Evolutionary conservation across 2,888 invertebrate genomes (phyloP), one percentile per base, ranked within the genome.

Genomic region (Drosophila nigricruria): DNA sequence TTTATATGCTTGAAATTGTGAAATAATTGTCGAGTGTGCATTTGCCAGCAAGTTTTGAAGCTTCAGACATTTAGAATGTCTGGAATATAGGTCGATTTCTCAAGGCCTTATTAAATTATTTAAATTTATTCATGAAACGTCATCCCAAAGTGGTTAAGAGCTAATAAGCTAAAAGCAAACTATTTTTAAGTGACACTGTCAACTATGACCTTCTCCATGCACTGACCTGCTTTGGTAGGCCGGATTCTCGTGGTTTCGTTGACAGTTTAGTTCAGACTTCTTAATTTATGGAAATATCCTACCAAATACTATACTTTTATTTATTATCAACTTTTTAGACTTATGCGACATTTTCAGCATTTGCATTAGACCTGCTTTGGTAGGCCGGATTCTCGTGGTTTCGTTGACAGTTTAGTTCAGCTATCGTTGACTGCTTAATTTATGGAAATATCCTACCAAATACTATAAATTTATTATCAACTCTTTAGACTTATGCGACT

Each of bases 81-180:
- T 27, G n/a, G 10, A 5, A 30, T 30, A 18, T 9, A 18, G n/a
- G 27, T 47, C 10, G 27, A 9, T 8, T 47, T 47, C 10, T 12
- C 12, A 27, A 23, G 43, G 16, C 1, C 30, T 30, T 5, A 30
- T 30, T 49, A 30, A 18, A 30, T 49, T 47, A 2, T 6, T n/a
- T n/a, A n/a, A 30, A 49, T 30, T 27, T 5, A n/a, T n/a, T 2
- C 25, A 27, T 9, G 25, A 25, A 25, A 45, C 2, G 16, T n/a
- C 23, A 45, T n/a, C 16, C 8, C 16, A 16, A 1, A 23, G 14
- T 43, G 20, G 14, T 3, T 25, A 45, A 27, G 3, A 25, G 25
- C 45, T 45, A 45, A 45, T 45, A n/a, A 25, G 45, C 45, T 45
- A n/a, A 45, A 18, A 32, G 30, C 49, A 2, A 49, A 49, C 30